These are phyloP conservation scores for Melieria omissa DNA, from an alignment of 2,888 invertebrate genomes.

Conservation along the genomic window DNA sequence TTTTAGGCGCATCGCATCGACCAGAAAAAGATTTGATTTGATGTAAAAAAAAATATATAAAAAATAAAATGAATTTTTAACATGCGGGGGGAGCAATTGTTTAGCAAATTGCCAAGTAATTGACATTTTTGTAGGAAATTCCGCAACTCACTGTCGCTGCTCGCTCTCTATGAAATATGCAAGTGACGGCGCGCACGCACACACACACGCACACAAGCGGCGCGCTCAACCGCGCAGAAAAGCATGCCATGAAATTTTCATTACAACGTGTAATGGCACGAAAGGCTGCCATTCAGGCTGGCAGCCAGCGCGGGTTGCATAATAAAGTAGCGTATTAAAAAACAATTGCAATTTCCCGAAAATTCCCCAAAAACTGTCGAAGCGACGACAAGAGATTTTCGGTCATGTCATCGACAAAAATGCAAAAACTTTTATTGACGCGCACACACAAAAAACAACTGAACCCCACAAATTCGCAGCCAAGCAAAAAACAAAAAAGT, in stretches of 20 bases:
- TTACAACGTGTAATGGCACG: not conserved
- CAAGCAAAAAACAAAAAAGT: not conserved
- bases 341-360: not conserved
- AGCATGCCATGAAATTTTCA: slow-evolving; percentile 27
- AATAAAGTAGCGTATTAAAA: not conserved
- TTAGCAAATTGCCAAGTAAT: not conserved
- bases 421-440: slow-evolving; percentile 30
- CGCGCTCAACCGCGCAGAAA: slow-evolving; percentile 3
- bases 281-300: not conserved
- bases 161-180: not conserved
- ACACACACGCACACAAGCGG: not conserved
- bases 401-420: slow-evolving; percentile 18
- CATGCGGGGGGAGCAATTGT: not conserved
- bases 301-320: not conserved
- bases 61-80: not conserved
- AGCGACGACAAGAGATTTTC: slow-evolving; percentile 12
- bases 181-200: no score
- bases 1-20: not conserved
- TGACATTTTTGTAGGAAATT: not conserved
- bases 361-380: not conserved
- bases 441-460: slow-evolving; percentile 13
- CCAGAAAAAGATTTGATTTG: not conserved
- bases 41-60: not conserved
- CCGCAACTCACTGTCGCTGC: not conserved
- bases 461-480: slow-evolving; percentile 9